Evolutionary conservation across 2,113 vertebrate species (phyloP).

Genomic region (Ochotona princeps): DNA sequence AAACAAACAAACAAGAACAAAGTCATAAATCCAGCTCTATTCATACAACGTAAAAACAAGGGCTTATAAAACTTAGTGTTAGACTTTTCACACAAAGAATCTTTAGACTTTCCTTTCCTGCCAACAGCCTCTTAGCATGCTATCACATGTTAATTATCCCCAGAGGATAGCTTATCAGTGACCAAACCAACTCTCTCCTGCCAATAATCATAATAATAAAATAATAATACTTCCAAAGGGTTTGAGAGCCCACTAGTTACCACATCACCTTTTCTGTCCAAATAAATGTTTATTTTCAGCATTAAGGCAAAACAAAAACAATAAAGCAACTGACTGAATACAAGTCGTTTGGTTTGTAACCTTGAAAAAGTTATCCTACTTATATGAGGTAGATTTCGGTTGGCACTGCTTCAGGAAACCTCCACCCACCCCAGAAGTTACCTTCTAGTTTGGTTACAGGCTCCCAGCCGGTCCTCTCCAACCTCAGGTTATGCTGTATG

Average conservation of each 20-base stretch:
- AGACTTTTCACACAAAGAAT: conserved; percentile 42
- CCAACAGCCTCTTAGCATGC: not conserved
- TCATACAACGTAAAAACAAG: conserved; percentile 40
- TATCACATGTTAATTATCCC: conserved; percentile 57
- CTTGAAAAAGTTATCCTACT: conserved; percentile 68
- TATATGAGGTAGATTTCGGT: conserved; percentile 79
- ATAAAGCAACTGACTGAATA: conserved; percentile 60
- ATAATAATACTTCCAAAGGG: not conserved
- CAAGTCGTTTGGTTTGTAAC: conserved; percentile 75
- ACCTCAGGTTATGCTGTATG: conserved; percentile 74
- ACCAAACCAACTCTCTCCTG: conserved; percentile 65
- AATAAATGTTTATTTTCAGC: conserved; percentile 75
- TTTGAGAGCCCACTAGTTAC: not conserved
- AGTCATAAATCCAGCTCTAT: conserved; percentile 73
- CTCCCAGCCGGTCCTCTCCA: conserved; percentile 75
- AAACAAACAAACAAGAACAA: conserved; percentile 72
- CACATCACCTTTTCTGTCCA: not conserved
- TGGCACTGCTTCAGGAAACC: conserved; percentile 75
- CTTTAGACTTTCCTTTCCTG: conserved; percentile 11
- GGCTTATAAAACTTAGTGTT: conserved; percentile 58
- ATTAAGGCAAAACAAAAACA: conserved; percentile 73
- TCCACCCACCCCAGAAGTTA: conserved; percentile 73
- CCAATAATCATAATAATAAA: conserved; percentile 22
- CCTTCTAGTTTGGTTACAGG: conserved; percentile 68
- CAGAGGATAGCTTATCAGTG: conserved; percentile 53